phyloP scores from a whole-genome alignment of 2,797 vertebrate species.

The Halcyon smyrnensis region DNA sequence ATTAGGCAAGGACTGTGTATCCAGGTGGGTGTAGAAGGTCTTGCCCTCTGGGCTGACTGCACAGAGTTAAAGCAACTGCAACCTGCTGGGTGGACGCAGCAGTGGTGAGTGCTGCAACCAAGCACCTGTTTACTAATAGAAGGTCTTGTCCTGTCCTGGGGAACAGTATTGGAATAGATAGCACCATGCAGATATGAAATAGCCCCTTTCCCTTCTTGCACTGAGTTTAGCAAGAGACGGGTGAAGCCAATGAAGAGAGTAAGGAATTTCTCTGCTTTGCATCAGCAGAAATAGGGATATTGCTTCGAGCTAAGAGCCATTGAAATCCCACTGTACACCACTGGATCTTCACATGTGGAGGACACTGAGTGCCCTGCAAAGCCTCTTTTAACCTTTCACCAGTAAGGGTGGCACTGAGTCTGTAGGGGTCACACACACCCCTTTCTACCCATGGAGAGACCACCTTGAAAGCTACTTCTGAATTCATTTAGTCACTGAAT shows the following conservation, averaged over 20 bases:
- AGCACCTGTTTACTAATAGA: neutral
- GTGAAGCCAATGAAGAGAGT: neutral
- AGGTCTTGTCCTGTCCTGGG: neutral
- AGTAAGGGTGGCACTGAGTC: accelerated
- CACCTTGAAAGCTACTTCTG: neutral
- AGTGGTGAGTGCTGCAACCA: neutral
- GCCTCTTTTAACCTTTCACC: neutral
- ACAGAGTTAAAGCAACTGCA: neutral
- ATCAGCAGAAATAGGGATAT: neutral
- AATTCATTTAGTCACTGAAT: neutral
- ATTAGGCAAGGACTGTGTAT: no score
- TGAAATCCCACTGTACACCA: neutral
- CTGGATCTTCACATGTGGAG: neutral
- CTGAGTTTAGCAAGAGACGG: neutral
- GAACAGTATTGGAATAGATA: neutral
- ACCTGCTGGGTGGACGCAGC: neutral
- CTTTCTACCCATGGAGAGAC: neutral
- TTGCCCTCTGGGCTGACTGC: neutral
- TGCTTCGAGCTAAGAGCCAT: neutral
- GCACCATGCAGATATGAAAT: neutral
- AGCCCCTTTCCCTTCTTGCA: neutral
- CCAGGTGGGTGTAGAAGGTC: neutral
- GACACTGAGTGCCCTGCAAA: neutral
- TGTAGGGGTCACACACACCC: neutral
- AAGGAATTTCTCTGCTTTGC: neutral